Conservation (phyloP, 2,113 vertebrate genomes). For the Toxotes chatareus region DNA sequence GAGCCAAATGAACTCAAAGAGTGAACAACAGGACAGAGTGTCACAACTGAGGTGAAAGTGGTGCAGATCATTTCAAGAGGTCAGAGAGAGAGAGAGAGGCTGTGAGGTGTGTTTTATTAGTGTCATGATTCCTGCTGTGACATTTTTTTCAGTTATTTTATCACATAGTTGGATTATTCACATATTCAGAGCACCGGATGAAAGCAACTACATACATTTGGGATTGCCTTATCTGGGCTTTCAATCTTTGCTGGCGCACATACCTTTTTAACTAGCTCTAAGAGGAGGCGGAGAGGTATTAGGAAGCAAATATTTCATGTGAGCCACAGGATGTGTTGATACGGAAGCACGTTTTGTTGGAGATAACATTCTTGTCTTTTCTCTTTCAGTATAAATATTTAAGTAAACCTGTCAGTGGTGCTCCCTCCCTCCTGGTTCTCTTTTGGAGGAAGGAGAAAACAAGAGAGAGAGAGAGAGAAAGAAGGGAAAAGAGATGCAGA, state of each 20-base stretch:
- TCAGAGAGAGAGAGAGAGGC: background rate
- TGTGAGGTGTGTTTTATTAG: constrained; percentile 15
- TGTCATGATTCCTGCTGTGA: constrained; percentile 30
- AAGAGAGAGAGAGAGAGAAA: constrained; percentile 1
- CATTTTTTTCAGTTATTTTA: constrained; percentile 39
- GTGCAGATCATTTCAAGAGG: constrained; percentile 1
- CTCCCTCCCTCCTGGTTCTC: constrained; percentile 53
- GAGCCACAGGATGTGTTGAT: constrained; percentile 66
- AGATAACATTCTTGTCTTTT: constrained; percentile 81
- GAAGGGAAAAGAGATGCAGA: background rate
- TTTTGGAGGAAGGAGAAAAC: constrained; percentile 36
- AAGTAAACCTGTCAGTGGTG: constrained; percentile 76
- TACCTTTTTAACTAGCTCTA: constrained; percentile 54
- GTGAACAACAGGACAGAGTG: constrained; percentile 9
- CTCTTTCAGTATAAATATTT: constrained; percentile 84
- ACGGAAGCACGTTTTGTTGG: constrained; percentile 58
- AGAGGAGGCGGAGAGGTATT: constrained; percentile 21
- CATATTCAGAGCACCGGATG: constrained; percentile 31
- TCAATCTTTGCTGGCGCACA: constrained; percentile 40
- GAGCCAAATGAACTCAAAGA: constrained; percentile 22
- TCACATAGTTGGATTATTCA: constrained; percentile 21
- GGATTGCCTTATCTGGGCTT: constrained; percentile 39
- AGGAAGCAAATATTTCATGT: constrained; percentile 64
- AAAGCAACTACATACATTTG: constrained; percentile 26
- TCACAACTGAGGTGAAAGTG: constrained; percentile 1